Conservation (phyloP, 2,888 invertebrate species). For the Cryptus viduatorius region DNA sequence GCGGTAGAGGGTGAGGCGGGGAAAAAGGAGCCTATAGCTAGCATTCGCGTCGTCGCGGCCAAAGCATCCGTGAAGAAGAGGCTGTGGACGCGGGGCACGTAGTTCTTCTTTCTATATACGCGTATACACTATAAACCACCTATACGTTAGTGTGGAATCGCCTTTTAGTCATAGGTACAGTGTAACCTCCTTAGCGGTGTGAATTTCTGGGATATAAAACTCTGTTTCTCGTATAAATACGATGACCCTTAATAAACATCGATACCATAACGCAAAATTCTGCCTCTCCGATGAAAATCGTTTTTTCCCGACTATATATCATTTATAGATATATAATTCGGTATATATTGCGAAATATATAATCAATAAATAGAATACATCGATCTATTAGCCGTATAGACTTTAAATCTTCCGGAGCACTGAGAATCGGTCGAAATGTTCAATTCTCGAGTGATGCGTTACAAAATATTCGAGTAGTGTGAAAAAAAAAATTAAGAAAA, state of each 20-base stretch:
- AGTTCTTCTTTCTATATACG: conserved; percentile 52
- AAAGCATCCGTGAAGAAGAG: conserved; percentile 50
- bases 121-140: conserved; percentile 20
- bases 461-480: no score
- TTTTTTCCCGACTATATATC: no score
- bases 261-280: neutral
- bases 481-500: no score
- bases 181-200: conserved; percentile 14
- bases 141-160: conserved; percentile 17
- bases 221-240: conserved; percentile 37
- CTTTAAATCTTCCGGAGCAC: no score
- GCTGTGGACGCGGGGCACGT: conserved; percentile 58
- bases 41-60: conserved; percentile 31
- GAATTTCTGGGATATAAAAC: conserved; percentile 48
- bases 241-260: neutral
- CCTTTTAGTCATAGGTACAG: conserved; percentile 16
- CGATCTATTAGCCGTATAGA: no score
- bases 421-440: no score
- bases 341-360: no score
- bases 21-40: conserved; percentile 42
- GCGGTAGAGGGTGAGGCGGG: conserved; percentile 49
- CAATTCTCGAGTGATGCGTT: no score
- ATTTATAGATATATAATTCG: no score
- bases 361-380: no score
- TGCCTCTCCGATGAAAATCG: no score